Percentiles rank a stretch among this genome's conserved stretches.
Conservation (phyloP, 2,888 invertebrate species). For the Tricholauxania praeusta region DNA sequence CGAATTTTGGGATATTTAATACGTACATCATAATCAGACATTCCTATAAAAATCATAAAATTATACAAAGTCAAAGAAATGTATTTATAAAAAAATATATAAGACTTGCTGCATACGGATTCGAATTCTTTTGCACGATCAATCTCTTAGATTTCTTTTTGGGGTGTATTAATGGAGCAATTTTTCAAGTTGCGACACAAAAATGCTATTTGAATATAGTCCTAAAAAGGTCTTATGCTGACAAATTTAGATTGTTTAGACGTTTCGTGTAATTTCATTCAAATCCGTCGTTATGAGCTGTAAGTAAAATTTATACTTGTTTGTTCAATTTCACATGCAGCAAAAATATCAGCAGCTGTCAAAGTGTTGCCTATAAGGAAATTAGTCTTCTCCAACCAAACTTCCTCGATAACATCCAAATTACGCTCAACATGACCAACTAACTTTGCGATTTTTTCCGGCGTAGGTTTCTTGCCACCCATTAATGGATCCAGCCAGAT, state of each 20-base stretch:
- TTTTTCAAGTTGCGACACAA: too few relatives aligned
- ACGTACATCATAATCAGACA: conserved; percentile 76
- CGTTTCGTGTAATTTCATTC: not conserved
- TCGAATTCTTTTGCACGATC: too few relatives aligned
- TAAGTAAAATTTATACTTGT: conserved; percentile 71
- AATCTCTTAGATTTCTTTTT: too few relatives aligned
- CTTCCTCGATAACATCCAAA: conserved; percentile 72
- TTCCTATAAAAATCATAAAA: conserved; percentile 68
- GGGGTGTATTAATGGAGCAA: too few relatives aligned
- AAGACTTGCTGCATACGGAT: too few relatives aligned
- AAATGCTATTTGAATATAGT: too few relatives aligned
- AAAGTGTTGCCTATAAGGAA: conserved; percentile 74
- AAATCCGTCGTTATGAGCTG: not conserved
- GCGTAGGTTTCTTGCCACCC: conserved; percentile 67
- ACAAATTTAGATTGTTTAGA: too few relatives aligned
- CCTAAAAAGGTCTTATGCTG: too few relatives aligned
- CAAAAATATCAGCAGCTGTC: conserved; percentile 80
- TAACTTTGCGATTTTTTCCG: conserved; percentile 65
- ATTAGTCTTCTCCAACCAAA: conserved; percentile 71
- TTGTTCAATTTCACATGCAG: conserved; percentile 83
- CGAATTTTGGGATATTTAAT: conserved; percentile 73
- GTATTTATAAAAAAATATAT: conserved; percentile 23
- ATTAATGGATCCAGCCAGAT: conserved; percentile 70
- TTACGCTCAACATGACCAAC: conserved; percentile 71
- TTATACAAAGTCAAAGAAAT: not conserved